Evolutionary conservation across 2,113 vertebrate species (phyloP).

Genomic region (Nerophis ophidion): DNA sequence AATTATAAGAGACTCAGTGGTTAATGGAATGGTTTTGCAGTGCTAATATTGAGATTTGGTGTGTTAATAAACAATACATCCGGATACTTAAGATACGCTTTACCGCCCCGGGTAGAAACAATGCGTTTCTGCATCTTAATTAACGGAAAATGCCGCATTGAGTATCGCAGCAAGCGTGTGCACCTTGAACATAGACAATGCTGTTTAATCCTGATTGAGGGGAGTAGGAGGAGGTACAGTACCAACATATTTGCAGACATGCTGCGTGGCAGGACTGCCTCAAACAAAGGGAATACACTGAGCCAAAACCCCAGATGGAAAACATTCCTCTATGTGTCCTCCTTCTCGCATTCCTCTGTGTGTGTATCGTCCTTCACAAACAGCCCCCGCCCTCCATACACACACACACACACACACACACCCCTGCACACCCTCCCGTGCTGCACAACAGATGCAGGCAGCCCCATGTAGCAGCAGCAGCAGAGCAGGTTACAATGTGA

Average conservation of each 20-base stretch:
- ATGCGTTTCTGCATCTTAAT: conserved; percentile 11
- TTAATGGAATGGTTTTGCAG: no score
- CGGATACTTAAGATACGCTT: neutral
- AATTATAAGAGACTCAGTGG: no score
- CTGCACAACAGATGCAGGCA: conserved; percentile 48
- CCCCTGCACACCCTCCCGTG: conserved; percentile 38
- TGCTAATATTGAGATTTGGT: neutral
- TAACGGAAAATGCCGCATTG: conserved; percentile 13
- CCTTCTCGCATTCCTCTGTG: conserved; percentile 41
- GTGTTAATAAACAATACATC: neutral
- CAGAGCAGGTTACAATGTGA: conserved; percentile 42
- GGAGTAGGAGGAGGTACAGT: conserved; percentile 21
- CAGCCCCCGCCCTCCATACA: conserved; percentile 14
- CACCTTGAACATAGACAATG: conserved; percentile 23
- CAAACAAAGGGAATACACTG: conserved; percentile 54
- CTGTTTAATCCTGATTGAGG: conserved; percentile 51
- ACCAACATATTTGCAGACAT: conserved; percentile 50
- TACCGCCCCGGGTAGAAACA: neutral
- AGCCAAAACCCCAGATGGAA: conserved; percentile 67
- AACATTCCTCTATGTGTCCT: conserved; percentile 50
- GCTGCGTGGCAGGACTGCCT: conserved; percentile 48
- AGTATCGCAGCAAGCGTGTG: conserved; percentile 14
- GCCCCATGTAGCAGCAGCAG: conserved; percentile 20
- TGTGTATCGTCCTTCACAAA: conserved; percentile 40
- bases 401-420: conserved; percentile 7